Evolutionary conservation across 2,888 invertebrate species (phyloP).

Genomic region (Acleris cristana): DNA sequence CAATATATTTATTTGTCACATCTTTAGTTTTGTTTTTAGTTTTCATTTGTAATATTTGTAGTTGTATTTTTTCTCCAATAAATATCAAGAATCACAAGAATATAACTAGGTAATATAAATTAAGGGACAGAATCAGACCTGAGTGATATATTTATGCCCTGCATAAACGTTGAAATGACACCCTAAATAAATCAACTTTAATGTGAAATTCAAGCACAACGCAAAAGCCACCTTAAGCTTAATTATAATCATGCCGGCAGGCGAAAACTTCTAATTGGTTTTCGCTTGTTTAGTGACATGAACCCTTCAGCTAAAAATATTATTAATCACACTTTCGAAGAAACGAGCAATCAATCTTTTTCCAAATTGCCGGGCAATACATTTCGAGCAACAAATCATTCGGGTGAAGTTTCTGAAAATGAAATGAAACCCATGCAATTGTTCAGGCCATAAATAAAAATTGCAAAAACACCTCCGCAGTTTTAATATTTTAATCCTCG

Average conservation of each 20-base stretch:
- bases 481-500: constrained; percentile 76
- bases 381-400: constrained; percentile 66
- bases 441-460: constrained; percentile 72
- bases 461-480: constrained; percentile 74
- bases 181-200: constrained; percentile 31
- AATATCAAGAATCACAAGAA: too few species aligned
- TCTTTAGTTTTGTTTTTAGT: too few species aligned
- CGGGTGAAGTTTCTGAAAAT: constrained; percentile 54
- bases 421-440: constrained; percentile 60
- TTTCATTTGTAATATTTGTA: too few species aligned
- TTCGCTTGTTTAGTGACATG: constrained; percentile 32
- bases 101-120: background rate
- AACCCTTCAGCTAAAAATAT: constrained; percentile 30
- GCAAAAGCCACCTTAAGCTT: constrained; percentile 34
- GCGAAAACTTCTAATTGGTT: constrained; percentile 37
- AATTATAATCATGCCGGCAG: constrained; percentile 32
- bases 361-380: constrained; percentile 54
- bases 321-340: constrained; percentile 28
- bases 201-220: constrained; percentile 22
- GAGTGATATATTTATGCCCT: constrained; percentile 13
- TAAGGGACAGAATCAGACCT: background rate
- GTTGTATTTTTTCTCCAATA: too few species aligned
- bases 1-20: too few species aligned
- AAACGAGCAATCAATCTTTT: constrained; percentile 23
- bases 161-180: background rate